Conservation (phyloP, 2,113 vertebrate species). For the Lasiurus cinereus region DNA sequence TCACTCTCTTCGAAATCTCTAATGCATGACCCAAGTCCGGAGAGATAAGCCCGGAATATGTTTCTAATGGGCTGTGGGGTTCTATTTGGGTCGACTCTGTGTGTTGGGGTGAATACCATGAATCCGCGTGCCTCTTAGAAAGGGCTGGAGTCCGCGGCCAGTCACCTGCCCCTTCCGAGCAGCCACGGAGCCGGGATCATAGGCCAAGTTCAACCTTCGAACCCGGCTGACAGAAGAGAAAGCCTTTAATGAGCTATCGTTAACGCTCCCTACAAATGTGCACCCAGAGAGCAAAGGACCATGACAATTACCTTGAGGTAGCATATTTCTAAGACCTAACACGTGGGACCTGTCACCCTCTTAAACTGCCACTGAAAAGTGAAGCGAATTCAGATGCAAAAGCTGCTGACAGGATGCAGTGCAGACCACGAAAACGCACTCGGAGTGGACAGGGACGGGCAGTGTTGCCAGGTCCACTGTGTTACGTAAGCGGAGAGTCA, state of each 20-base stretch:
- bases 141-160: neutral
- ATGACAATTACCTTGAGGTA: neutral
- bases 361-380: neutral
- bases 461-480: neutral
- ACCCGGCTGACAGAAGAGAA: neutral
- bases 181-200: fast-evolving
- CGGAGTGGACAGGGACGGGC: neutral
- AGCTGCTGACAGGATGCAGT: no score
- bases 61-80: slow-evolving; percentile 61
- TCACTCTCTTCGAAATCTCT: slow-evolving; percentile 77
- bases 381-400: neutral
- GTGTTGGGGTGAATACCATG: neutral
- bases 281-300: neutral
- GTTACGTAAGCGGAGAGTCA: neutral
- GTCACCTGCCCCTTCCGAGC: neutral
- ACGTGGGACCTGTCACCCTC: neutral
- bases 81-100: slow-evolving; percentile 11
- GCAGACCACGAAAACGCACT: neutral
- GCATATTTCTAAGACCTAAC: neutral
- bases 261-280: neutral
- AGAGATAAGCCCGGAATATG: slow-evolving; percentile 62
- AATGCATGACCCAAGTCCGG: slow-evolving; percentile 77
- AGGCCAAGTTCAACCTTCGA: neutral
- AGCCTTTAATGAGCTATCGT: neutral
- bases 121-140: neutral